Evolutionary conservation across 2,797 vertebrate species (phyloP), one percentile per base, ranked within the genome.

Genomic region (Petrocephalus schoutedeni): DNA sequence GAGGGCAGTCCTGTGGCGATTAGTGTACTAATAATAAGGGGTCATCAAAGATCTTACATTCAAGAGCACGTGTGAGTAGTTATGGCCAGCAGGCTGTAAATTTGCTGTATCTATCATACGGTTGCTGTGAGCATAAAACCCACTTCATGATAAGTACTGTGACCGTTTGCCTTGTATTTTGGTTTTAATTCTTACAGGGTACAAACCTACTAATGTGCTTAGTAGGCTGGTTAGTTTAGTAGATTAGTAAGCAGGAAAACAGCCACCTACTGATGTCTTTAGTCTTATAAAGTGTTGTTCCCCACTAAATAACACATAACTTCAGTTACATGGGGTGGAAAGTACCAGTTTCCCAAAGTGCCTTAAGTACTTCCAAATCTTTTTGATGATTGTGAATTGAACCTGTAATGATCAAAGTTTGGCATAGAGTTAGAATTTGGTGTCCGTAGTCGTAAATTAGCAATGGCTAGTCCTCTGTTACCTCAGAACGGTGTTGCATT

Each of bases 1-100:
- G 91, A 86, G 89, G 89, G 85, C 90, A 91, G 85, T 51, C 82
- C 86, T 89, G 88, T 89, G 87, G 56, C 10, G 57, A 84, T n/a
- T 28, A 61, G 56, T 41, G 5, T 19, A 14, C 12, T 49, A n/a
- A 61, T 16, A 12, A 58, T 80, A 54, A 45, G 12, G 8, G 32
- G 19, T 87, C 77, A 23, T 41, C 87, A 59, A 32, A 51, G 59
- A 49, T 49, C 14, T 21, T 57, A 49, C 6, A 36, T 1, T 19
- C 32, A 28, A 83, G 21, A 61, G 28, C 45, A 19, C 3, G 36
- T 10, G 19, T 56, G 51, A 77, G 28, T 19, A 28, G 61, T 51
- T 56, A 61, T 16, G 21, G 32, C 58, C 58, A 9, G 3, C 1
- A 32, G 41, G 2, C 80, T 21, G 36, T 10, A 41, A 67, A 9